Evolutionary conservation across 2,888 invertebrate genomes (phyloP), one percentile per base, ranked within the genome.

Genomic region (Drosophila cognata): DNA sequence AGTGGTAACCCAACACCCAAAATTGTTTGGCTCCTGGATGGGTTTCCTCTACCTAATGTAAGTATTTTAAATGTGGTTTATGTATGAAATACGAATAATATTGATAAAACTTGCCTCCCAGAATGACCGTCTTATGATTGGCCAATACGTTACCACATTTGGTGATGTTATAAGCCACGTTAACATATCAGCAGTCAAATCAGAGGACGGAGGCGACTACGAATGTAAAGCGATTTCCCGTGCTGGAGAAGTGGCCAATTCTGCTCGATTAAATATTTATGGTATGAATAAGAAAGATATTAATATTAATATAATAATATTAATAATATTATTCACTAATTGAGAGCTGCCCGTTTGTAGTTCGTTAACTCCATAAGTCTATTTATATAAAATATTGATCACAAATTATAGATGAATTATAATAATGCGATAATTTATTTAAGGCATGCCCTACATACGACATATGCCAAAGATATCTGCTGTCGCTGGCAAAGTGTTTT

Each of bases 91-190:
- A 2, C 4, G 8, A 7, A 4, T 5, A 13, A 46, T 18, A 7
- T 21, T 6, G 4, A 13, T 36, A 13, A 13, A 7, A 21, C 28
- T 29, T n/a, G 10, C 16, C 53, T 28, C 10, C 4, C 33, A 94
- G 93, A 94, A 94, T 83, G 94, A 94, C 86, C 94, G 98, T 89
- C 97, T 97, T 91, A 95, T 97, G 91, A 97, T 97, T 64, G 97
- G 97, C 1, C 97, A 98, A 92, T 97, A 98, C 93, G 97, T 98
- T 60, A 98, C 97, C 4, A 95, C 97, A 51, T 97, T 97, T 93
- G 97, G 97, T 86, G 97, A 97, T 92, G 97, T 98, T 56, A 97
- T 98, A 91, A 97, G 97, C 89, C 97, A 98, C 94, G 96, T 98
- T 62, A 98, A 98, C 94, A 96, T 98, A 90, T 96, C 97, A 81